A percentile compares a stretch with the other conserved stretches of the same genome.
Conservation (phyloP, 2,113 vertebrate species). For the Gnathonemus echidnorhynchus region DNA sequence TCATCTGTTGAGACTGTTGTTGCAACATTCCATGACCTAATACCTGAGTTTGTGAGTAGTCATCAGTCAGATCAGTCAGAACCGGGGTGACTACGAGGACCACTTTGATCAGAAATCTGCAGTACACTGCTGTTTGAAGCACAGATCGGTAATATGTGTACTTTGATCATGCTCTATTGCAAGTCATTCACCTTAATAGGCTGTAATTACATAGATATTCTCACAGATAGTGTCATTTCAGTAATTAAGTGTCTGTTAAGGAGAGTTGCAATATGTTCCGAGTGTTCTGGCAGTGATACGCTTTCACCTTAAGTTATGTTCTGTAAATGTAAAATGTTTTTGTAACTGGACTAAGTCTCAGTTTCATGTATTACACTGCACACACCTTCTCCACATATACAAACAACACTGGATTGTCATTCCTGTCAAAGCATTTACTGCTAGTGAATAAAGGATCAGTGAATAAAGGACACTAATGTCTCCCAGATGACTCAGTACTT, state of each 20-base stretch:
- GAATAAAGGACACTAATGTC: background rate
- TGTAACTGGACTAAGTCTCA: background rate
- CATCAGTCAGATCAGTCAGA: background rate
- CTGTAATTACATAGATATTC: background rate
- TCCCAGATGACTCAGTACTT: background rate
- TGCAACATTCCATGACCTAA: background rate
- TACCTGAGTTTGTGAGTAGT: background rate
- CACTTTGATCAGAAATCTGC: background rate
- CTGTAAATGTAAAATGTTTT: background rate
- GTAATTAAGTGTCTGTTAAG: background rate
- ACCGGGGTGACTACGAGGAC: background rate
- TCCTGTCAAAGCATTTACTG: constrained; percentile 1
- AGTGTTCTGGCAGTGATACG: background rate
- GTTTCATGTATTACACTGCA: background rate
- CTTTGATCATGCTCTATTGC: background rate
- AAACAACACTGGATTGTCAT: background rate
- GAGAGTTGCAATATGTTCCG: background rate
- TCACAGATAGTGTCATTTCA: constrained; percentile 3
- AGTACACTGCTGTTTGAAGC: background rate
- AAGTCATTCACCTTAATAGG: background rate
- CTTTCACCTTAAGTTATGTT: background rate
- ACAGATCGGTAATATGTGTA: background rate
- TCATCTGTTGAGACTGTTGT: background rate
- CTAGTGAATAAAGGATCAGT: background rate
- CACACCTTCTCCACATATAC: background rate